Evolutionary conservation across 2,888 invertebrate genomes (phyloP).

Genomic region (Antitype chi): DNA sequence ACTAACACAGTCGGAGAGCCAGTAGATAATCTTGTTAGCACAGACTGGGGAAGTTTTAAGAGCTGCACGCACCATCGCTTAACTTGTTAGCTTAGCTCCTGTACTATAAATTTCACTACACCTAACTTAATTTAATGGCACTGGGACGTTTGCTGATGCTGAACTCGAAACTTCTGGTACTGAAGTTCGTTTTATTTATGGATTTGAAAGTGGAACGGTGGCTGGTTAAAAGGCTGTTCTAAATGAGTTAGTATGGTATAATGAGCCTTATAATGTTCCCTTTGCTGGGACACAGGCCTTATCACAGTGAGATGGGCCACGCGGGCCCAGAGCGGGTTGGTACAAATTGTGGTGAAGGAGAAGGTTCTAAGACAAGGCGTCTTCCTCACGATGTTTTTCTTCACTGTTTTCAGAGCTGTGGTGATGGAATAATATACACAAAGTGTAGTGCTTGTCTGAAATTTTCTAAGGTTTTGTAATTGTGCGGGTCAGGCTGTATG

Average conservation of each 20-base stretch:
- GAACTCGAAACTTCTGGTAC: constrained; percentile 37
- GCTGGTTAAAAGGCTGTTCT: not conserved
- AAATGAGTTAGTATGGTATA: no score
- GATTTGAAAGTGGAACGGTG: constrained; percentile 13
- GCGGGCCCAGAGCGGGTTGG: no score
- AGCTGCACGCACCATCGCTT: constrained; percentile 67
- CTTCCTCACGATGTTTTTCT: no score
- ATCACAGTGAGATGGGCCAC: accelerated
- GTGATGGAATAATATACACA: no score
- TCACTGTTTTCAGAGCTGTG: no score
- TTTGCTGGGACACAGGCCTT: no score
- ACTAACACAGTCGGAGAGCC: constrained; percentile 30
- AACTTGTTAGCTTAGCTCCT: constrained; percentile 66
- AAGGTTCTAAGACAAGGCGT: no score
- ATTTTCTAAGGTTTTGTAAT: no score
- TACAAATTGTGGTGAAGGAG: no score
- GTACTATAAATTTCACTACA: constrained; percentile 74
- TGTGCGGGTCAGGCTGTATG: no score
- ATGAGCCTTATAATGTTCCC: no score
- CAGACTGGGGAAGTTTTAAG: constrained; percentile 48
- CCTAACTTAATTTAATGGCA: constrained; percentile 70
- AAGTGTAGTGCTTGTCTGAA: no score
- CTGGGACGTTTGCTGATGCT: constrained; percentile 50
- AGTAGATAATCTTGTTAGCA: constrained; percentile 43
- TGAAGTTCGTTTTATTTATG: constrained; percentile 47